Conservation (phyloP, 1,140 invertebrate species). For the Metopolophium dirhodum region DNA sequence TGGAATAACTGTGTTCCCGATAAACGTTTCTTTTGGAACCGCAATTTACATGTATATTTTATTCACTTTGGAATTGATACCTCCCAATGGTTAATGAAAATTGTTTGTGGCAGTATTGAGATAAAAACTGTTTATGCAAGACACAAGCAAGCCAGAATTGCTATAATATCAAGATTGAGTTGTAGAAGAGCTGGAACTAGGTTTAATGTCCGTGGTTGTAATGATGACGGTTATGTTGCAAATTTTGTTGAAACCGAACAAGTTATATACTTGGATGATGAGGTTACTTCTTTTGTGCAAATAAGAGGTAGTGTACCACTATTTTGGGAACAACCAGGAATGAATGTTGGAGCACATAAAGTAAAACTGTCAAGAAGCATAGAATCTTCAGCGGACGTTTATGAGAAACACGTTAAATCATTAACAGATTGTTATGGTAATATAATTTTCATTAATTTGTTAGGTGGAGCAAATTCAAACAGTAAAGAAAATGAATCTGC, state of each 20-base stretch:
- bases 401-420: constrained; percentile 87
- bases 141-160: constrained; percentile 88
- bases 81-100: constrained; percentile 86
- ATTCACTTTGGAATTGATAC: constrained; percentile 88
- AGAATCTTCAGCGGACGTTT: constrained; percentile 89
- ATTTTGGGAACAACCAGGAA: constrained; percentile 99
- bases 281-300: constrained; percentile 82
- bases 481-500: constrained; percentile 96
- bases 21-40: constrained; percentile 97
- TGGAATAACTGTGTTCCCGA: constrained; percentile 81
- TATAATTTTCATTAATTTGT: constrained; percentile 89
- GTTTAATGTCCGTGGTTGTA: constrained; percentile 96
- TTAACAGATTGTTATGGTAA: constrained; percentile 91
- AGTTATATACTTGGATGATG: constrained; percentile 88
- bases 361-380: constrained; percentile 94
- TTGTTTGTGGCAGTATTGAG: constrained; percentile 95
- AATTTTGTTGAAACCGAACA: constrained; percentile 99
- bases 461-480: constrained; percentile 86
- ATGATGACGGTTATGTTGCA: constrained; percentile 98
- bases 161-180: constrained; percentile 92
- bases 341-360: constrained; percentile 94
- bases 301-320: constrained; percentile 96
- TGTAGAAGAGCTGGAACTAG: constrained; percentile 95
- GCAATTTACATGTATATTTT: constrained; percentile 90
- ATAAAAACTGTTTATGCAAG: constrained; percentile 95